phyloP scores from a whole-genome alignment of 2,888 invertebrate genomes.

The Chrysomela aeneicollis region DNA sequence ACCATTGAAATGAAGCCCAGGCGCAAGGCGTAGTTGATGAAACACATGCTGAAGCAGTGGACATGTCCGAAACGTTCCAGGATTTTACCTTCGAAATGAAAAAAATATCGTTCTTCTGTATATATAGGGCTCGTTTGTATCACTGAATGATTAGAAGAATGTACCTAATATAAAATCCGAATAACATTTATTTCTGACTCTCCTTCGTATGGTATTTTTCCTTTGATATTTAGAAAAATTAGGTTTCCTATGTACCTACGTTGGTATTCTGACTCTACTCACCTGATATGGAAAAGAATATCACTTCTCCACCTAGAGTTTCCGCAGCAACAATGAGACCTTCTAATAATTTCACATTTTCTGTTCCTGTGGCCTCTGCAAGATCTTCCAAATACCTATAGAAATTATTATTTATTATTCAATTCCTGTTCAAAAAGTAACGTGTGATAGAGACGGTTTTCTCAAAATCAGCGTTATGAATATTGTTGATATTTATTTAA shows the following conservation, averaged over 20 bases:
- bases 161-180: too few species aligned
- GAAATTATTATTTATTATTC: constrained; percentile 19
- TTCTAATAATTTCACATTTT: constrained; percentile 78
- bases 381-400: constrained; percentile 80
- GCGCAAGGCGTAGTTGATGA: constrained; percentile 78
- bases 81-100: constrained; percentile 70
- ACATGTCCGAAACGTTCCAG: constrained; percentile 82
- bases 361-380: constrained; percentile 69
- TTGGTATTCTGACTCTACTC: too few species aligned
- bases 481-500: too few species aligned
- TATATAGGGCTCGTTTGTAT: too few species aligned
- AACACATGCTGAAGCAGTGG: constrained; percentile 78
- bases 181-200: too few species aligned
- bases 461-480: too few species aligned
- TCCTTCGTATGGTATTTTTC: too few species aligned
- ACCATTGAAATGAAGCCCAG: constrained; percentile 79
- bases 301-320: constrained; percentile 79
- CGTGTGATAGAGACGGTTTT: too few species aligned
- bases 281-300: constrained; percentile 80
- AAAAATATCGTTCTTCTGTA: too few species aligned
- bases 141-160: too few species aligned
- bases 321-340: constrained; percentile 82
- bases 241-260: background rate
- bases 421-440: too few species aligned
- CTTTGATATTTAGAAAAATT: too few species aligned